Evolutionary conservation across 1,140 invertebrate species (phyloP).

Genomic region (Listronotus bonariensis): DNA sequence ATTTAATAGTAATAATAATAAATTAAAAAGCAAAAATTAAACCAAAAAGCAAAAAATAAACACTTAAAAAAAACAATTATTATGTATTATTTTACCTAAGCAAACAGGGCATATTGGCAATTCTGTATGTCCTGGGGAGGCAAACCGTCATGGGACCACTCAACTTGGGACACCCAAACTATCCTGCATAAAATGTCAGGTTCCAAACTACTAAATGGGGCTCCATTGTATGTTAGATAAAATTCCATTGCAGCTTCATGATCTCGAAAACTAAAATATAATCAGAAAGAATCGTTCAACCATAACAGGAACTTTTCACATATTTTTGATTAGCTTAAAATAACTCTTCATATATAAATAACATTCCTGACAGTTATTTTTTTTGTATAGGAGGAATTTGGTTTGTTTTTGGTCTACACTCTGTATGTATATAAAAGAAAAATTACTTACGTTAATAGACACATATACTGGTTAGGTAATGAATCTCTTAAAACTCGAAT

Average conservation of each 20-base stretch:
- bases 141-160: slow-evolving; percentile 75
- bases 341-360: slow-evolving; percentile 13
- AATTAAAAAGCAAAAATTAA: no score
- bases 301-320: background rate
- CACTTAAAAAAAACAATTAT: no score
- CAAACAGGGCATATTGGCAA: slow-evolving; percentile 98
- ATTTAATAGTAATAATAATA: no score
- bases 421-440: background rate
- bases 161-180: slow-evolving; percentile 93
- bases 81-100: slow-evolving; percentile 53
- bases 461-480: slow-evolving; percentile 96
- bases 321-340: background rate
- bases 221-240: slow-evolving; percentile 91
- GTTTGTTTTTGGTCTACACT: no score
- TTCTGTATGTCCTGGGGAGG: slow-evolving; percentile 84
- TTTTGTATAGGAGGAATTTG: no score
- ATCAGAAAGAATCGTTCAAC: slow-evolving; percentile 1
- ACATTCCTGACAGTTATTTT: no score
- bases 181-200: slow-evolving; percentile 87
- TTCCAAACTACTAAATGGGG: slow-evolving; percentile 91
- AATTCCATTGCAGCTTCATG: slow-evolving; percentile 87
- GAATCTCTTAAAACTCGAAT: slow-evolving; percentile 88
- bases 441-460: slow-evolving; percentile 76
- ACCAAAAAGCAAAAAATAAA: no score
- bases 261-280: slow-evolving; percentile 60